Evolutionary conservation across 2,797 vertebrate genomes (phyloP).

Genomic region (Epinephelus malabaricus): DNA sequence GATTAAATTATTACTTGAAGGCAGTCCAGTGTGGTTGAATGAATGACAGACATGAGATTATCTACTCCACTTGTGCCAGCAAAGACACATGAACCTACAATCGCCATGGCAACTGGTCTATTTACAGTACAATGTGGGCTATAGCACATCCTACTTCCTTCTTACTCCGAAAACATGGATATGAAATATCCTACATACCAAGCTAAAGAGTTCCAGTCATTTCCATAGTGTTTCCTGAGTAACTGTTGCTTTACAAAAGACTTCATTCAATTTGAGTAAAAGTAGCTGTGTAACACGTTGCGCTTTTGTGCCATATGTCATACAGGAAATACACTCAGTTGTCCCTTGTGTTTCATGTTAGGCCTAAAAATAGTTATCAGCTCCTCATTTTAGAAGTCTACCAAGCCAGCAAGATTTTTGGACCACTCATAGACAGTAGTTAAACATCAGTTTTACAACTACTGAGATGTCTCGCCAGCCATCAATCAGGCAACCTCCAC

Average conservation of each 20-base stretch:
- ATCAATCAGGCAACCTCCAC: conserved; percentile 9
- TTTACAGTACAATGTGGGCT: conserved; percentile 69
- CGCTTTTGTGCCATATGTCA: conserved; percentile 12
- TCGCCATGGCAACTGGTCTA: conserved; percentile 75
- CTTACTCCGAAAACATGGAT: conserved; percentile 36
- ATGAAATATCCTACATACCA: conserved; percentile 39
- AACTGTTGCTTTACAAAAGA: conserved; percentile 6
- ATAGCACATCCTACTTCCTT: conserved; percentile 39
- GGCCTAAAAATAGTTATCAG: not conserved
- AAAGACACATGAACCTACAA: conserved; percentile 43
- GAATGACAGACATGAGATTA: conserved; percentile 48
- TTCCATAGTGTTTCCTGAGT: not conserved
- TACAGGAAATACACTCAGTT: not conserved
- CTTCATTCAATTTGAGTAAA: not conserved
- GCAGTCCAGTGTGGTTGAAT: conserved; percentile 20
- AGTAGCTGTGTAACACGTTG: not conserved
- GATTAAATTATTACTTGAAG: conserved; percentile 31
- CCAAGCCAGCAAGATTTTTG: not conserved
- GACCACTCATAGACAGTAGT: conserved; percentile 3
- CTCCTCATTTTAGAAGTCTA: conserved; percentile 2
- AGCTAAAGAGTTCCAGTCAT: conserved; percentile 25
- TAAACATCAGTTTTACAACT: not conserved
- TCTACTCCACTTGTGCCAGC: conserved; percentile 9
- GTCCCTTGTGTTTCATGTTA: not conserved
- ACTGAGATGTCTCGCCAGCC: conserved; percentile 5